Evolutionary conservation across 2,797 vertebrate species (phyloP), one percentile per base, ranked within the genome.

Genomic region (Sarcoramphus papa): DNA sequence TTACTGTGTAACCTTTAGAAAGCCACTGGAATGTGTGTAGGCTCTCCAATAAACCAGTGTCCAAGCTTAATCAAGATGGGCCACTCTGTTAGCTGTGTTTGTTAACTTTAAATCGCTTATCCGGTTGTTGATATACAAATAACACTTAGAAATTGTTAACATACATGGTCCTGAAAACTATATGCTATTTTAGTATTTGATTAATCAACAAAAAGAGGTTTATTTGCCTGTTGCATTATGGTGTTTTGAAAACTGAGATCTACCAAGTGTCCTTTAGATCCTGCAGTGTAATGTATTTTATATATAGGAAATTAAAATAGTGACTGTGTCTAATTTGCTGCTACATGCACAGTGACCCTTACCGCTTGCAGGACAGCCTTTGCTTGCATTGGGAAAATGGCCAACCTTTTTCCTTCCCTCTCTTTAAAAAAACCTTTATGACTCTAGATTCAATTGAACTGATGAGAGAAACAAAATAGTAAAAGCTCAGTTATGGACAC

Each of bases 161-260:
- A 43, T 6, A 7, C 0, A 0, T 59, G 11, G 19, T 69, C 47
- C 23, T 73, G 48, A 85, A 70, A 33, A 54, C 15, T 40, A 2
- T 8, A 9, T 25, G 22, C 7, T 48, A n/a, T 40, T 76, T 87
- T 31, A 47, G 27, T 54, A 50, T 81, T 75, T 63, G 24, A 56
- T 88, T 62, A 18, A 67, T 72, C 33, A 88, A 45, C 17, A 28
- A 12, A 28, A 12, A 57, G 20, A 76, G 70, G 2, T 54, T 72
- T 78, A 28, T 88, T 84, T 89, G 27, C 41, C 41, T 60, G 2
- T 81, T 81, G 82, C 25, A n/a, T 12, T 4, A 11, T 35, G 19
- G 2, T 37, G 14, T 72, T 87, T 80, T 50, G 47, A 86, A 85
- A 74, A 48, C 24, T 27, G 27, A 54, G 21, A 16, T 57, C 40